Evolutionary conservation across 2,797 vertebrate genomes (phyloP), one percentile per base, ranked within the genome.

Genomic region (Phrynocephalus forsythii): DNA sequence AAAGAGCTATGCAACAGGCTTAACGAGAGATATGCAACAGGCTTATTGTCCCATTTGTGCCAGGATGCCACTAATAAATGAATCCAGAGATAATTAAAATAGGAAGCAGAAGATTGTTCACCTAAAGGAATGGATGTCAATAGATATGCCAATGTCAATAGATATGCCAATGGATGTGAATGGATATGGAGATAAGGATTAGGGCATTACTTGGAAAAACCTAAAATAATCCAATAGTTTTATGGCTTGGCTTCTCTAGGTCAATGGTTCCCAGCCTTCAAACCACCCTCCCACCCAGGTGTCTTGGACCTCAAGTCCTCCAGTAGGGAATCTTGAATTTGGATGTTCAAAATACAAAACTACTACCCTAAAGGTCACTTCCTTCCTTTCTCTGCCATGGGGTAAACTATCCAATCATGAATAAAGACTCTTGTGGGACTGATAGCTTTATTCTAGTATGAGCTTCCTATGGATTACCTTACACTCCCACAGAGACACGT

Each of bases 21-120:
- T 44, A 75, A 84, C 18, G 7, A 60, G 44, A 50, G 48, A 44
- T 20, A 69, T 76, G 44, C 82, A 87, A 87, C 67, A 56, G 38
- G 38, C 79, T 89, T 50, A 50, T 33, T 79, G 28, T 50, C 72
- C 68, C 33, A 20, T 79, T n/a, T 67, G 26, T 77, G 11, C 71
- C 50, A 33, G 1, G 79, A n/a, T 20, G 67, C 71, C 48, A 68
- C 44, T 78, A 20, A 80, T 52, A 4, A 15, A 8, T 44, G 63
- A 60, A 56, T 68, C 30, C 48, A 71, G 48, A 38, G 67, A 66
- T 76, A 85, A 68, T 63, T 75, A 50, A 85, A 50, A 84, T 24
- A 81, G 63, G n/a, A 84, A 75, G 56, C 33, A 60, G 60, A 79
- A 71, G 71, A 52, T 76, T 66, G 69, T 66, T 82, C 44, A 28